These are phyloP conservation scores for Trididemnum nubilum DNA, from an alignment of 23 tunicate genomes.

Conservation along the genomic window DNA sequence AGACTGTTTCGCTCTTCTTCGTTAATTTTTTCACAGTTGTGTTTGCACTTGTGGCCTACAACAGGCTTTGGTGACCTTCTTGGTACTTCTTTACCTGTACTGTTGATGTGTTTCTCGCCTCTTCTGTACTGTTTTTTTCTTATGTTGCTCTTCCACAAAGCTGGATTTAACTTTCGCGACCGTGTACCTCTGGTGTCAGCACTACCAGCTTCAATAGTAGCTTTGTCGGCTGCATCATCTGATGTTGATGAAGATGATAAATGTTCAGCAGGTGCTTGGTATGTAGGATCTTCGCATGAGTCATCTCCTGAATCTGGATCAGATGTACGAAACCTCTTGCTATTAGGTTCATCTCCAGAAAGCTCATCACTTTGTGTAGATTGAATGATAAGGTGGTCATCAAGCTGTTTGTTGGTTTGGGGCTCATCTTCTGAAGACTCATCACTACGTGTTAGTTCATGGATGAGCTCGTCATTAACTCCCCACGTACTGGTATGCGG, in stretches of 20 bases:
- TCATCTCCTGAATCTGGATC: not conserved
- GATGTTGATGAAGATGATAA: too few species aligned
- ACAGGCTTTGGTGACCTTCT: not conserved
- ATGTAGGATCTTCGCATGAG: not conserved
- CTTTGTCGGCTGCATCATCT: too few species aligned
- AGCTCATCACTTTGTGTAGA: not conserved
- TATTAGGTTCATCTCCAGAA: not conserved
- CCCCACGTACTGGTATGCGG: not conserved
- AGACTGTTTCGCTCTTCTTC: not conserved
- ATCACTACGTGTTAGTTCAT: not conserved
- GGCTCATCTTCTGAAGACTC: not conserved
- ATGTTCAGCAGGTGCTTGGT: not conserved
- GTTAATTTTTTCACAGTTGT: not conserved
- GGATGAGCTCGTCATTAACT: not conserved
- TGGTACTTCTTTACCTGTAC: not conserved
- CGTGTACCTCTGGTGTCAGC: not conserved
- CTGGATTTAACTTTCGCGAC: not conserved
- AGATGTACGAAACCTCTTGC: not conserved
- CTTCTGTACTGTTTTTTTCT: not conserved
- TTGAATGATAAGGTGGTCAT: not conserved
- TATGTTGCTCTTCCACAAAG: not conserved
- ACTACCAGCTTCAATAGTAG: not conserved
- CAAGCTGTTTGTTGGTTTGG: not conserved
- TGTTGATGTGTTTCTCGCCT: not conserved
- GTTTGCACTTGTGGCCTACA: not conserved